Conservation (phyloP, 1,140 invertebrate genomes). For the Polyergus mexicanus region DNA sequence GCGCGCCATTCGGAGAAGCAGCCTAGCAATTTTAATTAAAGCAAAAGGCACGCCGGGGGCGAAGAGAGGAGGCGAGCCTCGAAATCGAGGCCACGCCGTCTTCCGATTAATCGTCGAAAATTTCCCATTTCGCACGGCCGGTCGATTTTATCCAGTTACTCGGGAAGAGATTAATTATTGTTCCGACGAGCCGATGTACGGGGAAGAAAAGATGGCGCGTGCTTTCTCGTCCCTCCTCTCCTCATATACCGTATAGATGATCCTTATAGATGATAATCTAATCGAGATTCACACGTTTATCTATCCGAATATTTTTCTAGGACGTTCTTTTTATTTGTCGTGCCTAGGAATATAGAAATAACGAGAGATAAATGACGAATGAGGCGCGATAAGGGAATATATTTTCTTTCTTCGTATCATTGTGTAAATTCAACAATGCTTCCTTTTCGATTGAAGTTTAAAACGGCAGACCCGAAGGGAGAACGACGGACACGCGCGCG, state of each 20-base stretch:
- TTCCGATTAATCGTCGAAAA: constrained; percentile 48
- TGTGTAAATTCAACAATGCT: neutral
- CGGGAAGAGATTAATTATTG: constrained; percentile 36
- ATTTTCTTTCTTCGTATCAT: neutral
- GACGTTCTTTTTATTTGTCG: neutral
- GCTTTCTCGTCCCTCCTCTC: neutral
- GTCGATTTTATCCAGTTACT: constrained; percentile 1
- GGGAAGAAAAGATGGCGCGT: neutral
- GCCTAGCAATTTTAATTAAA: constrained; percentile 83
- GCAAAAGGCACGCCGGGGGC: constrained; percentile 14
- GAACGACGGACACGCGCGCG: neutral
- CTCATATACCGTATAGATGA: too few species aligned
- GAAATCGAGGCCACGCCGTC: constrained; percentile 23
- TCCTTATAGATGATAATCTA: neutral
- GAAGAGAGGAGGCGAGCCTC: neutral
- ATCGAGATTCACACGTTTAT: neutral
- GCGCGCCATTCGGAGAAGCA: constrained; percentile 73
- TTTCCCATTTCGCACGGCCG: constrained; percentile 38
- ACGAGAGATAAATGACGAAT: neutral
- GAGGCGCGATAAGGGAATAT: neutral
- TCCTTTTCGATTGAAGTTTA: neutral
- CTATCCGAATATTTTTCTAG: neutral
- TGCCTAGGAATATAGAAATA: neutral
- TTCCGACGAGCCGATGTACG: neutral
- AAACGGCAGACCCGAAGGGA: neutral